A percentile compares a stretch with the other conserved stretches of the same genome.
phyloP scores from a whole-genome alignment of 2,797 vertebrate genomes.

The Artibeus lituratus region DNA sequence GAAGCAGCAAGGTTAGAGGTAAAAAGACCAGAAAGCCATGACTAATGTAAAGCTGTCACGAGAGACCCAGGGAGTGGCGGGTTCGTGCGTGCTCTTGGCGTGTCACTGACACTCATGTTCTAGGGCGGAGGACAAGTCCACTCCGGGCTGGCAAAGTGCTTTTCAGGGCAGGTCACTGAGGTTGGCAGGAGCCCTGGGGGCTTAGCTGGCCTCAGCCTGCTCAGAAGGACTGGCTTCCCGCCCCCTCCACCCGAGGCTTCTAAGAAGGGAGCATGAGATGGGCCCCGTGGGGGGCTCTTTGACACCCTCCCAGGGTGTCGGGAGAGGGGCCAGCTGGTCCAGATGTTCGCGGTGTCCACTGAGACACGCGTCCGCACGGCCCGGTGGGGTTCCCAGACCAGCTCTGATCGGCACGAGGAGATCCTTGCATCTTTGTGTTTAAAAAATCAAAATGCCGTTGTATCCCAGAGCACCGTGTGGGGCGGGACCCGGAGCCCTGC shows the following conservation, averaged over 20 bases:
- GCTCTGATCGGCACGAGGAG: not conserved
- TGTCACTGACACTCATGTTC: rapidly evolving
- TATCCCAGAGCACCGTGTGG: rapidly evolving
- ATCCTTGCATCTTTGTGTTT: not conserved
- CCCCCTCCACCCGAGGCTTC: not conserved
- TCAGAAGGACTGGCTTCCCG: not conserved
- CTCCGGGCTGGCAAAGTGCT: not conserved
- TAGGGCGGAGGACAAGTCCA: rapidly evolving
- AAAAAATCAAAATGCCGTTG: not conserved
- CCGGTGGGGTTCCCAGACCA: not conserved
- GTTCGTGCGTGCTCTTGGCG: not conserved
- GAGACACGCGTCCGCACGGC: rapidly evolving
- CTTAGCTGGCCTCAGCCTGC: not conserved
- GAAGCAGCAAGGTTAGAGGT: not conserved
- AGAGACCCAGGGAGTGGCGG: not conserved
- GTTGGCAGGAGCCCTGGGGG: not conserved
- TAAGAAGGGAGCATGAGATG: not conserved
- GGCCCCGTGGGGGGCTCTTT: not conserved
- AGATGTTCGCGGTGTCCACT: rapidly evolving
- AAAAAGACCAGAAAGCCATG: not conserved
- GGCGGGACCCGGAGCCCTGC: not conserved
- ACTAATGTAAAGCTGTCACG: not conserved
- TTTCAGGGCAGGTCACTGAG: not conserved
- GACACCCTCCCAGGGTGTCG: not conserved
- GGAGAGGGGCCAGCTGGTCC: not conserved